These are phyloP conservation scores for Brachionus sp. DNA, from an alignment of 1,140 invertebrate species.

Conservation along the genomic window DNA sequence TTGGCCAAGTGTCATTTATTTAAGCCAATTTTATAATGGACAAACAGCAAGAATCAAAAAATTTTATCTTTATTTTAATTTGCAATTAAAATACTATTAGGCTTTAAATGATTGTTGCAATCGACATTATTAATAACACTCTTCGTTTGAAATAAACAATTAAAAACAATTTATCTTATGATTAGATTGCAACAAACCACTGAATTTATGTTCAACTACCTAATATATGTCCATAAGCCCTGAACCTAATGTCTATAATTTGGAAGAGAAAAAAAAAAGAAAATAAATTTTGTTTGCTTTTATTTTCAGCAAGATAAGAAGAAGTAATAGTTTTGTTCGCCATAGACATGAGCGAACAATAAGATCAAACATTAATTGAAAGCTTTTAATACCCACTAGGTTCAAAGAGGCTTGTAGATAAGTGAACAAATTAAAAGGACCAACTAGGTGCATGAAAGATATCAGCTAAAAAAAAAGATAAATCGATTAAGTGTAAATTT, in stretches of 20 bases:
- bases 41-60: conserved; percentile 16
- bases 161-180: conserved; percentile 38
- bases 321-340: not conserved
- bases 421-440: conserved; percentile 15
- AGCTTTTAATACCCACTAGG: conserved; percentile 31
- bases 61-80: not conserved
- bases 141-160: not conserved
- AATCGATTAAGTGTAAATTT: conserved; percentile 22
- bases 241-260: conserved; percentile 10
- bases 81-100: conserved; percentile 22
- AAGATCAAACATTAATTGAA: conserved; percentile 26
- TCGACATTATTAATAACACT: conserved; percentile 7
- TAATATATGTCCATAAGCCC: conserved; percentile 8
- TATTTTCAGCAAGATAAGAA: conserved; percentile 1
- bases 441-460: conserved; percentile 34
- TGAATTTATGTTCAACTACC: conserved; percentile 26
- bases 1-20: conserved; percentile 19
- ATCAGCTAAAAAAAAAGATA: not conserved
- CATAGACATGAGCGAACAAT: not conserved
- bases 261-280: not conserved
- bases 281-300: not conserved
- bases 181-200: conserved; percentile 31
- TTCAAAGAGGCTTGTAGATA: conserved; percentile 3
- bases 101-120: conserved; percentile 13
- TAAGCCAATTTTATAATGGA: not conserved